phyloP scores from a whole-genome alignment of 2,797 vertebrate species.

The Macroramphosus scolopax region DNA sequence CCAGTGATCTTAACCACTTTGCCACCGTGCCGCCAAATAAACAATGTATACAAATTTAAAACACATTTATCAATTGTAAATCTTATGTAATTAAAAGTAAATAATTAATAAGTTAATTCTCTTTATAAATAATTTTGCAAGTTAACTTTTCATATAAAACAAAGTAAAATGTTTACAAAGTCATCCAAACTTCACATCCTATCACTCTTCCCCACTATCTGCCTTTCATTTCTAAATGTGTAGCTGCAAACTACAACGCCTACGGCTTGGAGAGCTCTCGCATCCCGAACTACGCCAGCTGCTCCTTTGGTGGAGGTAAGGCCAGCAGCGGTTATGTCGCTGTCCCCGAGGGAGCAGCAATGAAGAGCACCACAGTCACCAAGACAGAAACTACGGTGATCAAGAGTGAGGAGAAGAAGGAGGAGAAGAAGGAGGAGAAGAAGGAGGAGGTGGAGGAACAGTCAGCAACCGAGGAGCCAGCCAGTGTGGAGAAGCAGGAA shows the following conservation, averaged over 20 bases:
- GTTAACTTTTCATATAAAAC: too few relatives aligned
- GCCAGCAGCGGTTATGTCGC: slow-evolving; percentile 4
- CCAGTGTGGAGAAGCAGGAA: slow-evolving; percentile 27
- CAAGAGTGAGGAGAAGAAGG: slow-evolving; percentile 40
- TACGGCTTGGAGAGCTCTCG: slow-evolving; percentile 64
- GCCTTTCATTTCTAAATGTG: slow-evolving; percentile 12
- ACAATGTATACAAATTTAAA: too few relatives aligned
- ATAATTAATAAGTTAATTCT: too few relatives aligned
- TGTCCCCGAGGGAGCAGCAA: slow-evolving; percentile 19
- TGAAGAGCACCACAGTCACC: slow-evolving; percentile 58
- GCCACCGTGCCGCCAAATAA: too few relatives aligned
- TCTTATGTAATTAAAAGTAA: too few relatives aligned
- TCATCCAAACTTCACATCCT: too few relatives aligned
- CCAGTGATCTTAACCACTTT: too few relatives aligned
- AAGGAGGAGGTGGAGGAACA: slow-evolving; percentile 18
- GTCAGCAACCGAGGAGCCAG: neutral
- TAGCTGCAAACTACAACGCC: slow-evolving; percentile 64
- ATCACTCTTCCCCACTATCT: too few relatives aligned
- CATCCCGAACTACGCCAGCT: slow-evolving; percentile 49
- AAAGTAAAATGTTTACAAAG: too few relatives aligned
- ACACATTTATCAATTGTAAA: too few relatives aligned
- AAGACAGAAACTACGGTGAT: slow-evolving; percentile 55
- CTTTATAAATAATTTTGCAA: too few relatives aligned
- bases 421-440: slow-evolving; percentile 3
- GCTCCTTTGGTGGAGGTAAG: slow-evolving; percentile 44